Percentiles rank a stretch among this genome's conserved stretches.
Conservation (phyloP, 2,113 vertebrate species). For the Pterophyllum scalare region DNA sequence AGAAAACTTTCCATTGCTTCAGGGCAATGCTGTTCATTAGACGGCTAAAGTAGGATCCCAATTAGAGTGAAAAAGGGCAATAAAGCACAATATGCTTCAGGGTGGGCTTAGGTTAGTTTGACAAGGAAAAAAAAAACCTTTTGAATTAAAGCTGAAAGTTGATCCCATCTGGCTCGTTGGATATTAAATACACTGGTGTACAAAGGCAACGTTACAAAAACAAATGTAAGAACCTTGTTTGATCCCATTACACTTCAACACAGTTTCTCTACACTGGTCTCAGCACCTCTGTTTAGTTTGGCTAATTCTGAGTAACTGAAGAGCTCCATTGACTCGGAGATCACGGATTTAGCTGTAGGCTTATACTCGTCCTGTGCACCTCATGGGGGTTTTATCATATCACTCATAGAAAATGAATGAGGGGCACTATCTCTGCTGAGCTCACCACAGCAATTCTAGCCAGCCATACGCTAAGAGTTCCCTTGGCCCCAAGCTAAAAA, state of each 20-base stretch:
- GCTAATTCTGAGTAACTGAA: neutral
- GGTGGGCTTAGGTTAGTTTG: neutral
- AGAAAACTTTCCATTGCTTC: neutral
- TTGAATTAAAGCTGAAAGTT: neutral
- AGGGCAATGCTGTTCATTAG: neutral
- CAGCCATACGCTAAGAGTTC: neutral
- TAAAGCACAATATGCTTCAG: neutral
- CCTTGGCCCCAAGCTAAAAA: constrained; percentile 8
- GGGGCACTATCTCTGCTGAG: constrained; percentile 1
- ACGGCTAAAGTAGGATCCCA: neutral
- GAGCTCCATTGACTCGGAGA: neutral
- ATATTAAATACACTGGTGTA: neutral
- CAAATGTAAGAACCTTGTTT: neutral
- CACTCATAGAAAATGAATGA: constrained; percentile 12
- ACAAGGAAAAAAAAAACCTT: neutral
- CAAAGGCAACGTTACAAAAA: no score
- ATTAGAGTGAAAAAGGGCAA: neutral
- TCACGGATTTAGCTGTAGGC: neutral
- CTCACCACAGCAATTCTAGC: constrained; percentile 12
- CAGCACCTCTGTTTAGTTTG: neutral
- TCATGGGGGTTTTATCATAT: constrained; percentile 10
- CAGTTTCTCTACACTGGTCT: neutral
- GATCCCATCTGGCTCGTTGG: neutral
- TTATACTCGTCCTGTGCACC: neutral
- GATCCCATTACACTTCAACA: neutral